A percentile compares a stretch with the other conserved stretches of the same genome.
Evolutionary conservation across 2,888 invertebrate genomes (phyloP).

Genomic region (Steromphala cineraria): DNA sequence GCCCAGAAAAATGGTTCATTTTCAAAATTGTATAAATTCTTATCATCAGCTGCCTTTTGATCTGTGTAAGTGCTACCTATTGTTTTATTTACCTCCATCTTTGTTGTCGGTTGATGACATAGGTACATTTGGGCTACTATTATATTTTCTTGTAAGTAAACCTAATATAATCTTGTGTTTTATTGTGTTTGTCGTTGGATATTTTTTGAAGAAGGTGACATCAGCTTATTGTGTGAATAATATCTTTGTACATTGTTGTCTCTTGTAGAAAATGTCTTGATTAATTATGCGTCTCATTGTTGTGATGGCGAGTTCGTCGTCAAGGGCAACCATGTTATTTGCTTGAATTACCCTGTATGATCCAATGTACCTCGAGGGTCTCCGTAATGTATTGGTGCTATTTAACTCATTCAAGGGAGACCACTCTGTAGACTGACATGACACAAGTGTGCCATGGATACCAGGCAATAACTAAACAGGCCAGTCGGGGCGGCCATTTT

Average conservation of each 20-base stretch:
- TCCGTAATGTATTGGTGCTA: conserved; percentile 39
- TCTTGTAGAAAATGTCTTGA: conserved; percentile 5
- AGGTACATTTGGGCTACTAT: no score
- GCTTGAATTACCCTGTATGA: background rate
- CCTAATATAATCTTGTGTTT: background rate
- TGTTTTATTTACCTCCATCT: background rate
- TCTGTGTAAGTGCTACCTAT: background rate
- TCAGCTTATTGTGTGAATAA: conserved; percentile 7
- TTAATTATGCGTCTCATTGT: background rate
- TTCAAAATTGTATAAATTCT: background rate
- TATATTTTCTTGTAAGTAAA: background rate
- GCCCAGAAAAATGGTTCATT: background rate
- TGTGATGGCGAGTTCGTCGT: conserved; percentile 11
- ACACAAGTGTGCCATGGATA: background rate
- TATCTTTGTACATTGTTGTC: background rate
- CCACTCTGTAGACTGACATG: background rate
- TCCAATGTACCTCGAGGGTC: conserved; percentile 21
- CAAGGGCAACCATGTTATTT: background rate
- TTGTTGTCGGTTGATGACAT: background rate
- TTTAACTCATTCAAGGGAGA: background rate
- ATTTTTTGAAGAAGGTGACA: background rate
- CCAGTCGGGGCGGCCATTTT: background rate
- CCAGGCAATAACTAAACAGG: conserved; percentile 5
- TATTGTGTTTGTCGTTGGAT: background rate
- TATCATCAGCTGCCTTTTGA: background rate